Percentiles rank a stretch among this genome's conserved stretches.
These are phyloP conservation scores for Keiferia lycopersicella DNA, from an alignment of 2,888 invertebrate species.

Conservation along the genomic window DNA sequence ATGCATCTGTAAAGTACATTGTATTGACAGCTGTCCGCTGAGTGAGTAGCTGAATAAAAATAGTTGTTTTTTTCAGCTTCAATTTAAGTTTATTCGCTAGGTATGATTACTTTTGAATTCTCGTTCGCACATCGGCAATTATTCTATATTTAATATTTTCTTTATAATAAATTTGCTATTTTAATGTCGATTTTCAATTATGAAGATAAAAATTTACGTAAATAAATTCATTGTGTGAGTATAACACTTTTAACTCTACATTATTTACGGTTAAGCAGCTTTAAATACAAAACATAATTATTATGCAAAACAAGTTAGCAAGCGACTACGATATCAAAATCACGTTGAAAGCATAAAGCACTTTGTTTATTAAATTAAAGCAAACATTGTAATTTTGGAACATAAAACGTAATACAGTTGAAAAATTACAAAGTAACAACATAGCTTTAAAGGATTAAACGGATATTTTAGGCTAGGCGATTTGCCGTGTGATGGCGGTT, in stretches of 20 bases:
- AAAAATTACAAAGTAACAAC: neutral
- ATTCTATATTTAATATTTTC: no score
- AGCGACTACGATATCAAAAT: constrained; percentile 16
- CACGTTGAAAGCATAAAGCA: constrained; percentile 19
- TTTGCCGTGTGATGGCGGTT: no score
- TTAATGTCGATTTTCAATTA: neutral
- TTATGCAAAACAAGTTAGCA: constrained; percentile 21
- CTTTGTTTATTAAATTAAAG: constrained; percentile 22
- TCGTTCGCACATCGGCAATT: no score
- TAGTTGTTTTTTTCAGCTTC: no score
- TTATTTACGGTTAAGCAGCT: neutral
- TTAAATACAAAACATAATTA: constrained; percentile 11
- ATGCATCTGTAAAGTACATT: no score
- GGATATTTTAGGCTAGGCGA: neutral
- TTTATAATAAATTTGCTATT: no score
- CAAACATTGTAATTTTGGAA: neutral
- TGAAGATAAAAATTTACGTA: neutral
- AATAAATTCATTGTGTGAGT: neutral
- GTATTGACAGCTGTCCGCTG: no score
- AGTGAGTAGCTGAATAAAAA: no score
- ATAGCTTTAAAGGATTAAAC: neutral
- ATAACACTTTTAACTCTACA: neutral
- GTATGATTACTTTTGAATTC: no score
- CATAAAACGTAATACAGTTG: neutral
- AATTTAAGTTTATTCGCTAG: no score